A percentile compares a stretch with the other conserved stretches of the same genome.
Conservation (phyloP, 2,888 invertebrate species). For the Acheta domesticus region DNA sequence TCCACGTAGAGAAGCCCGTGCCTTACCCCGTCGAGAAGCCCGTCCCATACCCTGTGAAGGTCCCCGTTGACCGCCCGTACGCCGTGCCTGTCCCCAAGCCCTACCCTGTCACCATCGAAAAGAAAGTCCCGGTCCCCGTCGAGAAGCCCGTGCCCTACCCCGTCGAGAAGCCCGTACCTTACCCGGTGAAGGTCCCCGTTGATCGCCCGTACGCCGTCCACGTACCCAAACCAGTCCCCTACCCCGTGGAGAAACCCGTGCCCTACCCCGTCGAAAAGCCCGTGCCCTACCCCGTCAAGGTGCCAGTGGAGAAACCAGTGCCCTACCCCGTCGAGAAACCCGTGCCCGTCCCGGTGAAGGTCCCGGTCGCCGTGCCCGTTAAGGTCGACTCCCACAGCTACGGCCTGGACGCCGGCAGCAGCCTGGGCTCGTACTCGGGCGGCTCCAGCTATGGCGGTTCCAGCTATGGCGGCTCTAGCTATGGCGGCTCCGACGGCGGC, state of each 20-base stretch:
- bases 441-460: neutral
- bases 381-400: neutral
- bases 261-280: conserved; percentile 75
- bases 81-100: conserved; percentile 52
- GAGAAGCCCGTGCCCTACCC: conserved; percentile 45
- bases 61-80: conserved; percentile 42
- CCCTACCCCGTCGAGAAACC: conserved; percentile 66
- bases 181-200: conserved; percentile 65
- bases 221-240: conserved; percentile 69
- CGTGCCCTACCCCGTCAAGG: conserved; percentile 71
- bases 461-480: neutral
- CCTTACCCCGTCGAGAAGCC: conserved; percentile 68
- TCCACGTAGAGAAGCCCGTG: conserved; percentile 41
- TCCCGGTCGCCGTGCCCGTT: conserved; percentile 45
- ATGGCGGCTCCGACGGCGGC: neutral
- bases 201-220: conserved; percentile 68
- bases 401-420: neutral
- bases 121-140: conserved; percentile 56
- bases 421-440: neutral
- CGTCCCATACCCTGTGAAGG: conserved; percentile 64
- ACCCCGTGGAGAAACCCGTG: conserved; percentile 68
- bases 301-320: conserved; percentile 59
- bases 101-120: conserved; percentile 43
- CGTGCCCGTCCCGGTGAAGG: conserved; percentile 46
- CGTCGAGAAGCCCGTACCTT: conserved; percentile 59